phyloP scores from a whole-genome alignment of 2,797 vertebrate species.

The Myripristis murdjan region DNA sequence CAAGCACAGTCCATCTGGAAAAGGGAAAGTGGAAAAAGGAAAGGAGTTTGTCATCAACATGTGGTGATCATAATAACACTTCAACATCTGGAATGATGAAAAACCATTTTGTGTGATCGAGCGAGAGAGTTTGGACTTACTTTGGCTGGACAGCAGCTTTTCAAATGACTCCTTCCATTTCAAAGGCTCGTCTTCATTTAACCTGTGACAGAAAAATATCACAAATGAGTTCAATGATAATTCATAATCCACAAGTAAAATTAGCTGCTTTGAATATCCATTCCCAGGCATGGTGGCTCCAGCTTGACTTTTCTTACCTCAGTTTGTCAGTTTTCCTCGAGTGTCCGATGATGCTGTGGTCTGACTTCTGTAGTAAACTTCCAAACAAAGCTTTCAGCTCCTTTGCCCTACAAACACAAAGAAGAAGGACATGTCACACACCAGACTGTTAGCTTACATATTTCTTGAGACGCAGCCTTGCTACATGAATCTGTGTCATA shows the following conservation, averaged over 20 bases:
- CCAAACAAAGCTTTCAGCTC: slow-evolving; percentile 92
- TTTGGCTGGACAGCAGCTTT: slow-evolving; percentile 91
- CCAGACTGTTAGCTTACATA: too few relatives aligned
- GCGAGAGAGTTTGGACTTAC: slow-evolving; percentile 82
- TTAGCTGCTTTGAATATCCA: not conserved
- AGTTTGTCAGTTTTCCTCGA: slow-evolving; percentile 76
- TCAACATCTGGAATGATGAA: not conserved
- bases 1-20: slow-evolving; percentile 91
- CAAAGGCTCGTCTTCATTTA: slow-evolving; percentile 87
- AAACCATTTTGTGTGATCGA: not conserved
- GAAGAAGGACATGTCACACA: not conserved
- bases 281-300: not conserved
- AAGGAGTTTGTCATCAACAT: slow-evolving; percentile 26
- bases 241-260: not conserved
- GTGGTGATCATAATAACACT: not conserved
- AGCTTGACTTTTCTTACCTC: slow-evolving; percentile 64
- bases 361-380: slow-evolving; percentile 91
- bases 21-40: slow-evolving; percentile 5
- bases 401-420: slow-evolving; percentile 88
- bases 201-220: slow-evolving; percentile 72
- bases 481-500: not conserved
- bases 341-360: slow-evolving; percentile 72
- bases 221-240: slow-evolving; percentile 10
- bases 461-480: not conserved
- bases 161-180: slow-evolving; percentile 94